Percentiles rank a stretch among this genome's conserved stretches.
These are phyloP conservation scores for Leptopilina boulardi DNA, from an alignment of 1,140 invertebrate genomes.

Conservation along the genomic window DNA sequence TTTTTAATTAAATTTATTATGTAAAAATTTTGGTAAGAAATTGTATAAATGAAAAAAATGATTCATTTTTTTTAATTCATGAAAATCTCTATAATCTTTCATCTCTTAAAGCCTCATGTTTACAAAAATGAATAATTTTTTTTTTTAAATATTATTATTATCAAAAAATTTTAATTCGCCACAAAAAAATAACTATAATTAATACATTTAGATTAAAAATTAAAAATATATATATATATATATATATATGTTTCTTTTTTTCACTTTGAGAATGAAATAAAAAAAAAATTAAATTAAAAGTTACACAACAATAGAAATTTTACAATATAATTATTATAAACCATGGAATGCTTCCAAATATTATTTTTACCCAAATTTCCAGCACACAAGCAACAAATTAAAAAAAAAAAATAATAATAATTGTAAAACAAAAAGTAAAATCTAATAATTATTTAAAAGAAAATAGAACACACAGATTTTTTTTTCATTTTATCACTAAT, in stretches of 20 bases:
- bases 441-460: neutral
- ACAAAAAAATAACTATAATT: neutral
- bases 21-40: too few relatives aligned
- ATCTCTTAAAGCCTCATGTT: slow-evolving; percentile 1
- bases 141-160: neutral
- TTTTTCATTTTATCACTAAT: neutral
- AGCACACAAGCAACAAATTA: slow-evolving; percentile 3
- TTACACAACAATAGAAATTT: slow-evolving; percentile 3
- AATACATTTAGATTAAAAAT: neutral
- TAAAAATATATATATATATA: too few relatives aligned
- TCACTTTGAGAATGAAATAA: neutral
- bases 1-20: too few relatives aligned
- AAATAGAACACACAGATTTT: neutral
- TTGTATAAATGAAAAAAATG: too few relatives aligned
- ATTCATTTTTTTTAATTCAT: neutral
- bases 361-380: slow-evolving; percentile 9
- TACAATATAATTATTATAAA: neutral
- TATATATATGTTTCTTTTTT: too few relatives aligned
- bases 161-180: neutral
- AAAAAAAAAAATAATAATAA: neutral
- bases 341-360: neutral
- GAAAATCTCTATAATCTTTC: slow-evolving; percentile 8
- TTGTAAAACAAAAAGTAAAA: neutral
- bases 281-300: neutral
- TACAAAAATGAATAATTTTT: neutral